Evolutionary conservation across 2,797 vertebrate species (phyloP).

Genomic region (Loriculus beryllinus): DNA sequence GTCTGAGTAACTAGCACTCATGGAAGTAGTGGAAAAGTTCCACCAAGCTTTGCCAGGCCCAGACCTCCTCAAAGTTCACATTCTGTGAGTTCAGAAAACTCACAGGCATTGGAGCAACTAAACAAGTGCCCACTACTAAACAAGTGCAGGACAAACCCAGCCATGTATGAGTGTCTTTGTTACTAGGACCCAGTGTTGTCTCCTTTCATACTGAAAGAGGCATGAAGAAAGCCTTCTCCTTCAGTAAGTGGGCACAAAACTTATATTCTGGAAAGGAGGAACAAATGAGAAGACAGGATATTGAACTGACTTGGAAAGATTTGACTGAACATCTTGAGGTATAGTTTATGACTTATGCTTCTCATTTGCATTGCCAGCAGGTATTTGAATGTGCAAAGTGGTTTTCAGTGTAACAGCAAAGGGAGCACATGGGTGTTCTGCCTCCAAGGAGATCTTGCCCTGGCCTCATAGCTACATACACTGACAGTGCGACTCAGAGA

Average conservation of each 20-base stretch:
- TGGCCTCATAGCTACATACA: background rate
- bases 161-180: background rate
- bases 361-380: background rate
- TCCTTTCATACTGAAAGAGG: background rate
- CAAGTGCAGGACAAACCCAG: background rate
- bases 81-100: background rate
- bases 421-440: background rate
- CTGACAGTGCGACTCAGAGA: background rate
- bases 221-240: background rate
- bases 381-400: background rate
- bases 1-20: background rate
- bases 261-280: background rate
- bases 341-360: background rate
- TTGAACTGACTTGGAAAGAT: background rate
- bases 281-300: background rate
- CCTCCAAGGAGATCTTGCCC: background rate
- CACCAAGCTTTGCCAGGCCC: background rate
- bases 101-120: background rate
- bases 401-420: background rate
- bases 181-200: background rate
- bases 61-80: background rate
- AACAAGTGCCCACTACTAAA: background rate
- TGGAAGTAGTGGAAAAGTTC: background rate
- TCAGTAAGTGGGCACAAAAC: background rate
- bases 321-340: background rate